Evolutionary conservation across 2,113 vertebrate genomes (phyloP), one percentile per base, ranked within the genome.

Genomic region (Lagenorhynchus albirostris): DNA sequence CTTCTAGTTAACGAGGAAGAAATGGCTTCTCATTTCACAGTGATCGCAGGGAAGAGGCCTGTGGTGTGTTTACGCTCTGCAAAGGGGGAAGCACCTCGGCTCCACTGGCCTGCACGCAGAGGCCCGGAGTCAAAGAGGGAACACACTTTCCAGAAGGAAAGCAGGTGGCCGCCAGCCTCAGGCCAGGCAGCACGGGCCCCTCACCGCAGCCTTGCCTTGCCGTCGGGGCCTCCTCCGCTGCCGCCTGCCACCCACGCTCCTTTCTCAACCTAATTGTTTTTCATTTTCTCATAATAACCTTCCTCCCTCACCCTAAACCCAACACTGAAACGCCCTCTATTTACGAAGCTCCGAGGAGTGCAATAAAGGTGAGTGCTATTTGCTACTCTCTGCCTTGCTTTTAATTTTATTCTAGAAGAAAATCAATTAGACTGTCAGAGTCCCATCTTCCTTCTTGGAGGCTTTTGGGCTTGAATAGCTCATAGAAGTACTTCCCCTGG

Each of bases 201-300:
- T 99, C 99, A 98, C 98, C 98, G 97, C 92, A 11, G 53, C 96
- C 93, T 20, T n/a, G n/a, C n/a, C n/a, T 1, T 1, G 2, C 23
- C 1, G 3, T 4, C 1, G 2, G 33, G 80, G 36, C 38, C 60
- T 97, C 92, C 99, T 9, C 2, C 29, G 98, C 99, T 98, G 62
- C 65, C 98, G 98, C 98, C n/a, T 1, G 33, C 98, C 96, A 94
- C 98, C 98, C 98, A 17, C 0, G 23, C 77, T 44, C 23, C 70
- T 58, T 98, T 98, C 98, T 91, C 98, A 96, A 99, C 99, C 99
- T 99, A 99, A 99, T 98, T 97, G 98, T 98, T 99, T 98, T 99
- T 98, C 99, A 98, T 99, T 98, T 98, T 98, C 96, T 98, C 98
- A 98, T 98, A 99, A 98, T 97, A 82, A 96, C 97, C 96, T 65